Base-by-base conservation (phyloP, 2,113 vertebrate species). In the Anser cygnoides region DNA sequence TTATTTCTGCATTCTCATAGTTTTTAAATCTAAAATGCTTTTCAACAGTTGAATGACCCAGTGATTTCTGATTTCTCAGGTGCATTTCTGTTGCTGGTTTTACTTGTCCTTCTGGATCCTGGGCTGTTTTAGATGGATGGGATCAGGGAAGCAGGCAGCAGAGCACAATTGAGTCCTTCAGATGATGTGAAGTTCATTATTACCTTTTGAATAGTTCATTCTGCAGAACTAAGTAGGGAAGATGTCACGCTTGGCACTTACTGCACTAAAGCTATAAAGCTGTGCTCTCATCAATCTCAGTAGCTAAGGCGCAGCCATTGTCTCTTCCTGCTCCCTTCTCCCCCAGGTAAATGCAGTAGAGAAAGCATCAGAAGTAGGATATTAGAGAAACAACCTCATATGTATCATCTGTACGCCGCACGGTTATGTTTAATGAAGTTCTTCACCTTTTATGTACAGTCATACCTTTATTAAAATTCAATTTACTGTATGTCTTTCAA, bases 131-230 rank as follows among this genome's bases (percentile, higher is more conserved):
- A 87, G 66, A 84, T 87, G 57, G n/a, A 73, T 91, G 84, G 66
- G 71, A 89, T 92, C 46, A 76, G 81, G 63, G 77, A 93, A 93
- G 91, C 66, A 87, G 78, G 63, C 62, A 80, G 92, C 73, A 81
- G 70, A 79, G 70, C 67, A 73, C 91, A 96, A 11, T 63, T 62
- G 89, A 95, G 50, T 91, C 80, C 86, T 92, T 41, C 44, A 66
- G 76, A 55, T 83, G 86, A 89, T 93, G 66, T 3, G 2, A 55
- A 93, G 92, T 84, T 93, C 87, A 67, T 95, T 90, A 95, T 89
- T 92, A 43, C 75, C 89, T 87, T 91, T 71, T 93, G 89, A 92
- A 80, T 62, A 76, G 92, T 83, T 96, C 62, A 67, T 93, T 89
- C 77, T 95, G 77, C 84, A 79, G 89, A 90, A 87, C 1, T 3